Percentiles rank a stretch among this genome's conserved stretches.
phyloP scores from a whole-genome alignment of 1,140 invertebrate genomes.

The Penaeus japonicus region DNA sequence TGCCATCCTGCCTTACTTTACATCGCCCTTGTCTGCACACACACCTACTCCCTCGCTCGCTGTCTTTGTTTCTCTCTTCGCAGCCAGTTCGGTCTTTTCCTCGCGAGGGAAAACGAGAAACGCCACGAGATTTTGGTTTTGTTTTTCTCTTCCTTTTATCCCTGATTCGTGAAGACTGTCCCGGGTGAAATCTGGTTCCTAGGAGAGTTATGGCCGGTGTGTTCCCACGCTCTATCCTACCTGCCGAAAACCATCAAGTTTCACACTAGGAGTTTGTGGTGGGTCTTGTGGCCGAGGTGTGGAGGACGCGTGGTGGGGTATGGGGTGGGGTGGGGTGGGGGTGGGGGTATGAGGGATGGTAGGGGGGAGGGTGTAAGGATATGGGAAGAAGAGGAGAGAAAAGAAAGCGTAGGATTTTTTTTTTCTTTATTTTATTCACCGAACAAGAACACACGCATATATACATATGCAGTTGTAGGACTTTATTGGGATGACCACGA shows the following conservation, averaged over 20 bases:
- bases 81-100: too few relatives aligned
- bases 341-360: neutral
- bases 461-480: neutral
- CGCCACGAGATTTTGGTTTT: too few relatives aligned
- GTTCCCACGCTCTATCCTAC: constrained; percentile 24
- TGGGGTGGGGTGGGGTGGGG: neutral
- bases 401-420: too few relatives aligned
- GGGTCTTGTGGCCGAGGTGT: too few relatives aligned
- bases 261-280: constrained; percentile 26
- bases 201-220: neutral
- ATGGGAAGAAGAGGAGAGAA: too few relatives aligned
- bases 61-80: too few relatives aligned
- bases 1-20: neutral
- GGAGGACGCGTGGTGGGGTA: neutral
- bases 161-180: neutral
- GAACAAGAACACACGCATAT: constrained; percentile 6
- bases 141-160: neutral
- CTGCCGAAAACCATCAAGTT: constrained; percentile 19
- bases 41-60: neutral
- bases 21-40: neutral
- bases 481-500: neutral
- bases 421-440: constrained; percentile 1
- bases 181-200: neutral
- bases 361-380: too few relatives aligned
- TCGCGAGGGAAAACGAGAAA: too few relatives aligned